phyloP scores from a whole-genome alignment of 2,888 invertebrate genomes.

The Gisinianus flammeolus region DNA sequence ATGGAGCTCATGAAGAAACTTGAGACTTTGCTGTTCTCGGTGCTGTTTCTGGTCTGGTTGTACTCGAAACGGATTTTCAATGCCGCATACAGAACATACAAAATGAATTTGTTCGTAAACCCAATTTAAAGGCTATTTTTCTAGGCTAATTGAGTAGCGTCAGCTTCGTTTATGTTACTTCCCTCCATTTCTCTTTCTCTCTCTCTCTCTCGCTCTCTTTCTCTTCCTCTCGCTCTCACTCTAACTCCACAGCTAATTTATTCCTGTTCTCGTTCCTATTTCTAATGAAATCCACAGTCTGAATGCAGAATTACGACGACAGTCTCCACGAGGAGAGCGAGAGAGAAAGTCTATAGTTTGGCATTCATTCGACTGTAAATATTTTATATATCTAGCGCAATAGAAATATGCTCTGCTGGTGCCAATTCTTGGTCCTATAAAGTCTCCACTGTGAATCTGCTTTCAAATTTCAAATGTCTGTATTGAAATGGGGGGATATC shows the following conservation, averaged over 20 bases:
- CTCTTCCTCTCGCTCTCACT: neutral
- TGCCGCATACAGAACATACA: neutral
- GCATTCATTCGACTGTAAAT: neutral
- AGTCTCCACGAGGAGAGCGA: constrained; percentile 10
- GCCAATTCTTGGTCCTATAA: too few species aligned
- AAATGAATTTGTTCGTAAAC: constrained; percentile 21
- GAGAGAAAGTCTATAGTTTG: constrained; percentile 16
- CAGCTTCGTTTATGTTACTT: constrained; percentile 18
- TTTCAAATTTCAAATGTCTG: too few species aligned
- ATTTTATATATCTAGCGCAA: too few species aligned
- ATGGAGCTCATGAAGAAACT: neutral
- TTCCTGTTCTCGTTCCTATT: constrained; percentile 11
- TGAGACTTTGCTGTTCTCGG: neutral
- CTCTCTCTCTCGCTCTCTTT: neutral
- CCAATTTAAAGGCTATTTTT: constrained; percentile 26
- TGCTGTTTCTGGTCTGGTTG: neutral
- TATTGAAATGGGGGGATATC: constrained; percentile 19
- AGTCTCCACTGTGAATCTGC: too few species aligned
- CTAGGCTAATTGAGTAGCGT: constrained; percentile 26
- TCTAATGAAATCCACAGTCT: constrained; percentile 23
- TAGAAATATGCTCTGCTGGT: too few species aligned
- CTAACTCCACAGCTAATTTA: constrained; percentile 24
- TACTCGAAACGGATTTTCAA: neutral
- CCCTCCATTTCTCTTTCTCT: constrained; percentile 3
- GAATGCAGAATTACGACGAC: neutral